Evolutionary conservation across 2,113 vertebrate genomes (phyloP), one percentile per base, ranked within the genome.

Genomic region (Pseudopipra pipra): DNA sequence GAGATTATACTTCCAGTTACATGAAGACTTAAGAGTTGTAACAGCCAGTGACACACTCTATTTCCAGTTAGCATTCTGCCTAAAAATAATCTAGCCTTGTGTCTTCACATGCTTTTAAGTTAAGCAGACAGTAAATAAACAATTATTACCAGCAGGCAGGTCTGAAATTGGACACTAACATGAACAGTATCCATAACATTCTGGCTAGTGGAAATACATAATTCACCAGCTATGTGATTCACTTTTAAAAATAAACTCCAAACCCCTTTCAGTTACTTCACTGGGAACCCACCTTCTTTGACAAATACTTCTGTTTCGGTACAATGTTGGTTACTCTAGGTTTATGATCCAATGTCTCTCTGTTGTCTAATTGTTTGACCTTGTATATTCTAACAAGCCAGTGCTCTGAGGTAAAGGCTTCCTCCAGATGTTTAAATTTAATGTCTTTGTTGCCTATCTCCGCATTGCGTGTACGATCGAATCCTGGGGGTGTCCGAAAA

Each of bases 371-470:
- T 49, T 98, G 98, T 98, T 99, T 99, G 87, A 99, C 99, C 98
- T 99, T 99, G 98, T 99, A 99, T 98, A 99, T 99, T 95, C 99
- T 98, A 94, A 99, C 99, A 91, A 99, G 98, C 99, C 99, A 99
- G 96, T 99, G 99, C 97, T 99, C 99, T 17, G 99, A 99, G 58
- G 99, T 99, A 96, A 99, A 99, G 49, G 99, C 99, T 97, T 99
- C 99, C 96, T 99, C 99, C 98, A 99, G 98, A 95, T 99, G 99
- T 96, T 99, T 98, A 97, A 99, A 99, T 96, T 98, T 98, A 91
- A 99, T 99, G 97, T 99, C 99, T 94, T 99, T 99, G 98, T 99
- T 99, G 93, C 99, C 99, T 94, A 99, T 99, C 97, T 99, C 99
- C 2, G 99, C 99, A 93, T 99, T 99, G 46, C 99, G 98, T 1